Evolutionary conservation across 2,888 invertebrate species (phyloP).

Genomic region (Tetragonisca angustula): DNA sequence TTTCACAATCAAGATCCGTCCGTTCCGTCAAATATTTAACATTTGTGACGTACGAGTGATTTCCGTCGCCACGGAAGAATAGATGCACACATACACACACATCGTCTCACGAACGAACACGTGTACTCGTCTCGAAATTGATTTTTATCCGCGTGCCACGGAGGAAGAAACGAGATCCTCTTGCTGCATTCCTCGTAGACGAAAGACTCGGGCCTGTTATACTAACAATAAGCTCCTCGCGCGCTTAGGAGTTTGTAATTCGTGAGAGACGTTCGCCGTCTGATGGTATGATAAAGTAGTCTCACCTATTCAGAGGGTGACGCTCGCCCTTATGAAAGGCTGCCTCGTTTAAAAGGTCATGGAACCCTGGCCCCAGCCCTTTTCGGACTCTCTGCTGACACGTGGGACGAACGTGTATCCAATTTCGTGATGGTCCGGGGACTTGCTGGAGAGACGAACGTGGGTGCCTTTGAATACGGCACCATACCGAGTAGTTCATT

Average conservation of each 20-base stretch:
- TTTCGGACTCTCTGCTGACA: constrained; percentile 46
- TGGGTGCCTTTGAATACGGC: constrained; percentile 28
- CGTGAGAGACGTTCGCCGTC: constrained; percentile 47
- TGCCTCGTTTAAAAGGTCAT: constrained; percentile 61
- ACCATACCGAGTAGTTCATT: constrained; percentile 35
- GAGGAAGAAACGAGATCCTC: constrained; percentile 1
- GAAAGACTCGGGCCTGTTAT: constrained; percentile 27
- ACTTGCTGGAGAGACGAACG: constrained; percentile 4
- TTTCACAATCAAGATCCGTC: constrained; percentile 11
- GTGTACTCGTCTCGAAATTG: constrained; percentile 27
- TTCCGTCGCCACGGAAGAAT: background rate
- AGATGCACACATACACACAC: background rate
- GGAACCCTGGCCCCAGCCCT: constrained; percentile 53
- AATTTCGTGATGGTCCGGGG: constrained; percentile 56
- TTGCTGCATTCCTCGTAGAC: constrained; percentile 29
- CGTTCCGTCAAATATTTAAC: constrained; percentile 36
- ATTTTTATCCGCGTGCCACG: constrained; percentile 32
- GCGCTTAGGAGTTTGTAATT: constrained; percentile 45
- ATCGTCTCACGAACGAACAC: background rate
- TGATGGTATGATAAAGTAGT: constrained; percentile 67
- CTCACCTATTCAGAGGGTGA: constrained; percentile 55
- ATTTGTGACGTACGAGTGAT: background rate
- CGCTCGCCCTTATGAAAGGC: constrained; percentile 46
- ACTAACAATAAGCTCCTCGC: background rate
- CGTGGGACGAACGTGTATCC: constrained; percentile 63